Percentiles rank a stretch among this genome's conserved stretches.
These are phyloP conservation scores for Pseudocheirus occidentalis DNA, from an alignment of 2,797 vertebrate species.

Conservation along the genomic window DNA sequence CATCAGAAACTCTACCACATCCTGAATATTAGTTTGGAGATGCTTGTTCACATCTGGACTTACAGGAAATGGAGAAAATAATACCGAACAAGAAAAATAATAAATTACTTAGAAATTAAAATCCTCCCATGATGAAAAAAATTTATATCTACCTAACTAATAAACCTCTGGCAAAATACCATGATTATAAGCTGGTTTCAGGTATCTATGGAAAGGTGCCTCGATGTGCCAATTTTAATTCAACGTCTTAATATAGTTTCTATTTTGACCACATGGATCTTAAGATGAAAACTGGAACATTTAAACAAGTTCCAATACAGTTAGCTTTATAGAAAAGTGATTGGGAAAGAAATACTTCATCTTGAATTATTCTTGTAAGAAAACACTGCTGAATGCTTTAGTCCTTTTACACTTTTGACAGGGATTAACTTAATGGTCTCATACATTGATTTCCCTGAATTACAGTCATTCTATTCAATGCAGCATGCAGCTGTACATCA, in stretches of 20 bases:
- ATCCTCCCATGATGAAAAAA: neutral
- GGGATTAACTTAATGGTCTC: conserved; percentile 67
- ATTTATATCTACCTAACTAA: neutral
- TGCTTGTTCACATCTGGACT: neutral
- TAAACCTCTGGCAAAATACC: neutral
- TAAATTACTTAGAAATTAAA: neutral
- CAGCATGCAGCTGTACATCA: conserved; percentile 41
- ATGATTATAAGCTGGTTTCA: neutral
- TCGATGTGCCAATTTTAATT: conserved; percentile 6
- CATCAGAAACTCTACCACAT: neutral
- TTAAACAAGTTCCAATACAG: conserved; percentile 31
- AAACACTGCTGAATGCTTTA: conserved; percentile 38
- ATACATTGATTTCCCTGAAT: conserved; percentile 60
- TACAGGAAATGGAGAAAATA: neutral
- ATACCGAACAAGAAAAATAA: neutral
- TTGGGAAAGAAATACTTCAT: neutral
- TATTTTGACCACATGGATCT: conserved; percentile 36
- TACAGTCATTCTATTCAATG: conserved; percentile 60
- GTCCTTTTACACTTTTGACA: conserved; percentile 60
- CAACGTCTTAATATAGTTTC: conserved; percentile 5
- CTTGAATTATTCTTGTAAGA: conserved; percentile 51
- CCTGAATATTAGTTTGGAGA: neutral
- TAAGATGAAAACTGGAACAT: conserved; percentile 18
- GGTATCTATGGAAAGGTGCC: neutral
- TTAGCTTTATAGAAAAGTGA: conserved; percentile 31